Evolutionary conservation across 1,140 invertebrate species (phyloP).

Genomic region (Drosophila mojavensis): DNA sequence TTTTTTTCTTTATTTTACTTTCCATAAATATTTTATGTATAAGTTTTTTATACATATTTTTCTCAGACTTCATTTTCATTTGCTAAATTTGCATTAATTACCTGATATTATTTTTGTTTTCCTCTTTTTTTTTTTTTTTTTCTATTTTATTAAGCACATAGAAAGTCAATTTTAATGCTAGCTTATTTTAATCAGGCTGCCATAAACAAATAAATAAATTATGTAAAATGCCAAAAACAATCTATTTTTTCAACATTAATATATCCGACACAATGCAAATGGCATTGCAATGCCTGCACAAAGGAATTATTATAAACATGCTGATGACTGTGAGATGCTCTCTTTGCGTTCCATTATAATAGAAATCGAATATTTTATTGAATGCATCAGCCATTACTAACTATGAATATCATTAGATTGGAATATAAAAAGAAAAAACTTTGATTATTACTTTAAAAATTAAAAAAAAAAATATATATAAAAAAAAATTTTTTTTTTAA

Average conservation of each 20-base stretch:
- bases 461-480: too few relatives aligned
- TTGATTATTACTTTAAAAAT: too few relatives aligned
- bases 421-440: too few relatives aligned
- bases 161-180: neutral
- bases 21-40: too few relatives aligned
- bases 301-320: neutral
- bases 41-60: neutral
- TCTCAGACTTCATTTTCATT: neutral
- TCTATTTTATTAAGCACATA: neutral
- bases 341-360: too few relatives aligned
- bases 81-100: slow-evolving; percentile 3
- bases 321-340: too few relatives aligned
- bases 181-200: neutral
- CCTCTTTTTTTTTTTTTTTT: neutral
- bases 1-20: too few relatives aligned
- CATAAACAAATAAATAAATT: slow-evolving; percentile 4
- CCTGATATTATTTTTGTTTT: neutral
- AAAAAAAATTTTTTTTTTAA: too few relatives aligned
- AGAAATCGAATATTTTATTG: too few relatives aligned
- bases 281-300: neutral
- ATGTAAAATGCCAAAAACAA: neutral
- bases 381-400: too few relatives aligned
- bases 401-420: too few relatives aligned
- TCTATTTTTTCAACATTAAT: neutral
- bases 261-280: neutral